Conservation (phyloP, 2,797 vertebrate species). For the Falco novaeseelandiae region DNA sequence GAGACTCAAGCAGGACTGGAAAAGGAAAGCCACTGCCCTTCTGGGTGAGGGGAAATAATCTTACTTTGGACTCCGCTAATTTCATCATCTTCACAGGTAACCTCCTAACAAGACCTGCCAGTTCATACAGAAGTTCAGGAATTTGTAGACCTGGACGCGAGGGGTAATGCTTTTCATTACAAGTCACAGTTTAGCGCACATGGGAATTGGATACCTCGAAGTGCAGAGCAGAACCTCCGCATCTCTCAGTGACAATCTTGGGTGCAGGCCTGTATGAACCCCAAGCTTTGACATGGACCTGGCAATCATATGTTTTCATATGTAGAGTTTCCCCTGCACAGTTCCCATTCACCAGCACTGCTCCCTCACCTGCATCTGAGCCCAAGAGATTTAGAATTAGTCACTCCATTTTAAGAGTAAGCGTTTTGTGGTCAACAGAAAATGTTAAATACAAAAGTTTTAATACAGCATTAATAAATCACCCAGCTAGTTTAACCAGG, state of each 20-base stretch:
- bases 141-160: not conserved
- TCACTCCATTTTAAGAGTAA: not conserved
- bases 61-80: not conserved
- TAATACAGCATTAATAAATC: not conserved
- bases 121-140: not conserved
- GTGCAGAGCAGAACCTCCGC: not conserved
- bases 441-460: not conserved
- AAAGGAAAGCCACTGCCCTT: not conserved
- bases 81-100: not conserved
- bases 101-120: not conserved
- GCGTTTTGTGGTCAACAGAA: not conserved
- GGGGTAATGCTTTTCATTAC: not conserved
- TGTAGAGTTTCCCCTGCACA: not conserved
- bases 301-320: accelerated
- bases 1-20: not conserved
- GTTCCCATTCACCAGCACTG: not conserved
- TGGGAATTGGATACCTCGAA: not conserved
- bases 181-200: not conserved
- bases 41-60: not conserved
- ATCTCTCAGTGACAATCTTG: not conserved
- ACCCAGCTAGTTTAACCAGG: not conserved
- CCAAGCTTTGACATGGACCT: not conserved
- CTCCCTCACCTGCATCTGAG: not conserved
- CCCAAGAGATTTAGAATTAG: not conserved
- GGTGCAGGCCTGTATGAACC: not conserved